Evolutionary conservation across 2,888 invertebrate species (phyloP).

Genomic region (Phortica magna): DNA sequence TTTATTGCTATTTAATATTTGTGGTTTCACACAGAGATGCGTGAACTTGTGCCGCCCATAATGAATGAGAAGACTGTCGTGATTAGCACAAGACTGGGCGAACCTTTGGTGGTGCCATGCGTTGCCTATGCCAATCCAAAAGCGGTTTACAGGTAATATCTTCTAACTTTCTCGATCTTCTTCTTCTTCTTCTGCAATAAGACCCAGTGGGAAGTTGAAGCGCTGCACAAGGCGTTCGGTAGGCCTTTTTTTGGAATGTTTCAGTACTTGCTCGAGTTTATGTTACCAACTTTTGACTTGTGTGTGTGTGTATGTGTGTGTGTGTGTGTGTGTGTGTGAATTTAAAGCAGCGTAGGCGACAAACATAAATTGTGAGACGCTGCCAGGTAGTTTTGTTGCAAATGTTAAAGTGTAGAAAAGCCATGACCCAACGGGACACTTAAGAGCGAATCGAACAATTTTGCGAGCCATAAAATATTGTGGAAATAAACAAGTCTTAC

Average conservation of each 20-base stretch:
- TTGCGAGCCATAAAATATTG: constrained; percentile 20
- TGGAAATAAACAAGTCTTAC: constrained; percentile 24
- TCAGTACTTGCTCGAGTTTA: too few species aligned
- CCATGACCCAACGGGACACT: neutral
- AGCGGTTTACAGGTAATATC: constrained; percentile 80
- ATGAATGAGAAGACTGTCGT: constrained; percentile 80
- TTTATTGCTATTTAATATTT: neutral
- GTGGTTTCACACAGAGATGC: constrained; percentile 76
- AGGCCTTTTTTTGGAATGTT: too few species aligned
- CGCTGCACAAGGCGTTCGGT: too few species aligned
- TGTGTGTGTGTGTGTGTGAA: neutral
- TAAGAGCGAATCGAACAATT: constrained; percentile 2
- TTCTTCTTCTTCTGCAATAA: too few species aligned
- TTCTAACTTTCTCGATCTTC: neutral
- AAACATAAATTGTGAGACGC: neutral
- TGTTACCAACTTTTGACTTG: too few species aligned
- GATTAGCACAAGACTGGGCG: constrained; percentile 79
- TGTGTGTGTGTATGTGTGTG: neutral
- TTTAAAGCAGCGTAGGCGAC: neutral
- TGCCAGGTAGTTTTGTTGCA: neutral
- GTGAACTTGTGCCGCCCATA: constrained; percentile 81
- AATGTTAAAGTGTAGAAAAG: neutral
- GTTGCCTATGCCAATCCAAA: constrained; percentile 82
- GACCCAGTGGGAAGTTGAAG: too few species aligned
- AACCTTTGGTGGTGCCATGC: constrained; percentile 81